Evolutionary conservation across 2,888 invertebrate species (phyloP).

Genomic region (Philereme transversata): DNA sequence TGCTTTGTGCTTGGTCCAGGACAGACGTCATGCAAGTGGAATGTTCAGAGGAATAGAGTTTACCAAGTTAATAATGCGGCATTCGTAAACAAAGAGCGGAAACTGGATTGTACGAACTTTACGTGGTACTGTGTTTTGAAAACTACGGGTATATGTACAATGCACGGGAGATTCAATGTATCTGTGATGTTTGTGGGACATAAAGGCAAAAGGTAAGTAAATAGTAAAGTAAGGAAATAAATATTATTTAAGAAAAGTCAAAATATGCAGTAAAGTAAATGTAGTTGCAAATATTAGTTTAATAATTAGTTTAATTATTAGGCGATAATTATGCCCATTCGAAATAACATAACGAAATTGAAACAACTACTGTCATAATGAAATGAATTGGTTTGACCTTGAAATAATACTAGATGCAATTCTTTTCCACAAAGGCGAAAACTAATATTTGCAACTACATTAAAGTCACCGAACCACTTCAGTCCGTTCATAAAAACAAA

Average conservation of each 20-base stretch:
- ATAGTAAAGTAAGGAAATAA: neutral
- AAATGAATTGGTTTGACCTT: too few species aligned
- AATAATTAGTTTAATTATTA: too few species aligned
- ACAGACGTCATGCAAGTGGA: conserved; percentile 33
- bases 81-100: conserved; percentile 41
- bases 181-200: conserved; percentile 3
- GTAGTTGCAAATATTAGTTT: too few species aligned
- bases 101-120: conserved; percentile 31
- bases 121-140: conserved; percentile 33
- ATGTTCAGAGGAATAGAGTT: conserved; percentile 39
- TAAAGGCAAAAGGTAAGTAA: conserved; percentile 1
- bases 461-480: too few species aligned
- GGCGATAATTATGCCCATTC: too few species aligned
- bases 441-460: too few species aligned
- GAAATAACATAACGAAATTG: too few species aligned
- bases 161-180: conserved; percentile 33
- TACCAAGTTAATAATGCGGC: conserved; percentile 38
- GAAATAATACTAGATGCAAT: too few species aligned
- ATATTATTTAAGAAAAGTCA: too few species aligned
- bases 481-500: conserved; percentile 7
- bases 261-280: too few species aligned
- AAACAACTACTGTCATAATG: too few species aligned
- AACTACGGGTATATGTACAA: conserved; percentile 37
- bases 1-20: conserved; percentile 33
- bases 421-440: too few species aligned